A percentile compares a stretch with the other conserved stretches of the same genome.
These are phyloP conservation scores for Sipha flava DNA, from an alignment of 1,140 invertebrate genomes.

Conservation along the genomic window DNA sequence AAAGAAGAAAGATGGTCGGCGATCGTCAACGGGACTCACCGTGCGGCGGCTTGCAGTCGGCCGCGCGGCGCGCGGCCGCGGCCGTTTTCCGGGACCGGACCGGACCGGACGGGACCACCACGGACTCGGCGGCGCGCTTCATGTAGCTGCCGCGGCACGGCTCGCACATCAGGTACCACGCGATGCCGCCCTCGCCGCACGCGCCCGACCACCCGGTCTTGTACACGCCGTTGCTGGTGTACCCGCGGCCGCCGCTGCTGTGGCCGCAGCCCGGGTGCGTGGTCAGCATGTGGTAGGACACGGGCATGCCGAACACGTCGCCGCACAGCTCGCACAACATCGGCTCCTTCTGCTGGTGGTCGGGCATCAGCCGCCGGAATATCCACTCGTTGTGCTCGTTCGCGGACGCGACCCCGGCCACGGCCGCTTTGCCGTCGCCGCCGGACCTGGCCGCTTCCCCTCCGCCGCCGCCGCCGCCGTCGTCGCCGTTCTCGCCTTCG, in stretches of 20 bases:
- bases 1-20: too few relatives aligned
- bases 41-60: neutral
- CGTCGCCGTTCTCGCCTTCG: neutral
- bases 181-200: constrained; percentile 76
- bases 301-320: constrained; percentile 62
- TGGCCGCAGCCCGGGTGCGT: constrained; percentile 82
- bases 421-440: neutral
- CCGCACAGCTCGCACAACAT: constrained; percentile 74
- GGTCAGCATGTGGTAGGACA: constrained; percentile 85
- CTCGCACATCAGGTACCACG: constrained; percentile 89
- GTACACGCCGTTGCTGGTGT: constrained; percentile 75
- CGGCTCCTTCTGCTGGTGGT: neutral
- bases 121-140: constrained; percentile 45
- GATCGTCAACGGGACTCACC: neutral
- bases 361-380: neutral
- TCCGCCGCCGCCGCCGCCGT: too few relatives aligned
- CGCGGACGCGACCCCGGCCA: constrained; percentile 42
- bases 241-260: constrained; percentile 76
- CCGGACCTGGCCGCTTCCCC: neutral
- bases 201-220: constrained; percentile 68
- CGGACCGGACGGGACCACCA: constrained; percentile 37
- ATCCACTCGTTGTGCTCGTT: constrained; percentile 31
- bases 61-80: neutral
- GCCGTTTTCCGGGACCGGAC: neutral
- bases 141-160: constrained; percentile 75